Base-by-base conservation (phyloP, 2,113 vertebrate genomes). In the Protomyctophum bolini region DNA sequence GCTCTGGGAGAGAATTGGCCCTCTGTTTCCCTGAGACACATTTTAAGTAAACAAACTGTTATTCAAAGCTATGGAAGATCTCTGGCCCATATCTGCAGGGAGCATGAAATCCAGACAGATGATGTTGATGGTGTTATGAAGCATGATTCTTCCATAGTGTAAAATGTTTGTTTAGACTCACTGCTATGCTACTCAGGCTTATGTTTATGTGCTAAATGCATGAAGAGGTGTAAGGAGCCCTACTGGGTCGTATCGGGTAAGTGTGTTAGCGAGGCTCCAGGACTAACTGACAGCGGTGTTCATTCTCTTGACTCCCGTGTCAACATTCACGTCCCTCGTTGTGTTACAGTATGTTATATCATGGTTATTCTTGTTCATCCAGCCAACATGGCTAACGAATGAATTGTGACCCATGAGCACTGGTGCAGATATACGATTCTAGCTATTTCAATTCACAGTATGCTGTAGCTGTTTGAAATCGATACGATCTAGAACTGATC, bases 1-100 rank as follows among this genome's bases (percentile, higher is more conserved):
- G 87, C 87, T 70, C 77, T 80, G 86, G 85, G 79, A 64, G 87
- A 77, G 92, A 96, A 95, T 76, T n/a, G 81, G 80, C 74, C 45
- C 89, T 92, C 94, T 96, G 90, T 96, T 68, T 89, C 85, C 89
- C 86, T 63, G 83, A 81, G 83, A 90, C 89, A 90, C 86, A 89
- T 92, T 95, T 91, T 85, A 93, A 94, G 89, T 92, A 96, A 98
- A 96, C 94, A 96, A 96, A 96, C 95, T 96, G 88, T 96, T 96
- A 95, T 95, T 92, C 77, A 94, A 95, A 82, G 92, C 90, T 93
- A 91, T 88, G 80, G 91, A 92, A 93, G 91, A 91, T 92, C 87
- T 92, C 83, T 85, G 70, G 68, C 83, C 84, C 90, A 76, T 82
- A 85, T 79, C 88, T 92, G 92, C 92, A 57, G 91, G 90, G 86